These are phyloP conservation scores for Alexandromys fortis DNA, from an alignment of 2,113 vertebrate genomes.

Conservation along the genomic window DNA sequence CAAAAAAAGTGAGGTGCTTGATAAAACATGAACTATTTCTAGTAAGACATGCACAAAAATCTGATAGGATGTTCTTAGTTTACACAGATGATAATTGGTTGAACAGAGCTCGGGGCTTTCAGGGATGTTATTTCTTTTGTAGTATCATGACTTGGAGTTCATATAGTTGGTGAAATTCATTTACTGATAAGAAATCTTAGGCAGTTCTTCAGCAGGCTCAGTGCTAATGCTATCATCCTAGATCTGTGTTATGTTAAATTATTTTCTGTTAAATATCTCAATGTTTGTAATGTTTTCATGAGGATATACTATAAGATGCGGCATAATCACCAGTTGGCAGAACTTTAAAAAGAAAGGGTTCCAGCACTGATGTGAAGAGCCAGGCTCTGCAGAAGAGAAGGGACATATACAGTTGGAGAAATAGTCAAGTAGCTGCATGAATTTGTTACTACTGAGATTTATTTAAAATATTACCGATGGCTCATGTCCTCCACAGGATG, in stretches of 20 bases:
- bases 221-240: background rate
- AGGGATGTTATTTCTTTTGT: background rate
- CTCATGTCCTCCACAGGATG: rapidly evolving
- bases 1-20: background rate
- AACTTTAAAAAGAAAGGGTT: background rate
- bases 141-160: background rate
- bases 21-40: background rate
- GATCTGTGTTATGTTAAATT: background rate
- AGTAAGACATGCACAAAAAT: background rate
- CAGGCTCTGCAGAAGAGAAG: no score
- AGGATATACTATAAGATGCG: background rate
- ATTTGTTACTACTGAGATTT: background rate
- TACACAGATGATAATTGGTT: background rate
- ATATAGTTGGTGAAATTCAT: background rate
- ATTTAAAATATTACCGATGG: background rate
- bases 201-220: background rate
- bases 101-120: background rate
- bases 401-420: background rate
- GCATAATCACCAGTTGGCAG: background rate
- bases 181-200: background rate
- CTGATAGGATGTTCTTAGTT: background rate
- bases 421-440: no score
- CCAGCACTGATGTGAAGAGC: background rate
- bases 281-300: background rate
- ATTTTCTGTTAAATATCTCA: background rate